These are phyloP conservation scores for Dendrocincla tyrannina DNA, from an alignment of 2,797 vertebrate genomes.

Conservation along the genomic window DNA sequence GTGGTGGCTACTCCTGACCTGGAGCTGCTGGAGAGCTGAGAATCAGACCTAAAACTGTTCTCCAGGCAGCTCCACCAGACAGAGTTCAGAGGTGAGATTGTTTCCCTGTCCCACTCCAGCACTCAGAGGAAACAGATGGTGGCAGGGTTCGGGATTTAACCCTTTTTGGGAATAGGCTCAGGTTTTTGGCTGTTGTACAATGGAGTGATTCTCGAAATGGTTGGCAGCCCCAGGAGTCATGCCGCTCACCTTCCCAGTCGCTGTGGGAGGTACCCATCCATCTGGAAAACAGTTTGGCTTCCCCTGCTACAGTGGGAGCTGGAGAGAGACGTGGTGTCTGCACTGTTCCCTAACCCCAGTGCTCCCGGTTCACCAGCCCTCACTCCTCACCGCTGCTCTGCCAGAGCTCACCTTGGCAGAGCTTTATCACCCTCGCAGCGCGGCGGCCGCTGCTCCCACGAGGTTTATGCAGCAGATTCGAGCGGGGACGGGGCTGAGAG, in stretches of 20 bases:
- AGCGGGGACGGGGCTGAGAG: neutral
- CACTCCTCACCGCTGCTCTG: neutral
- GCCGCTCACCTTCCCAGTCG: neutral
- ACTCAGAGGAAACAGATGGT: neutral
- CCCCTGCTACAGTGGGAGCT: neutral
- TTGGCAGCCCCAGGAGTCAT: neutral
- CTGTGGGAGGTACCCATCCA: neutral
- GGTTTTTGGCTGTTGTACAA: neutral
- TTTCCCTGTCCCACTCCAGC: neutral
- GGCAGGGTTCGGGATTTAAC: neutral
- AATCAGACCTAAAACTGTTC: neutral
- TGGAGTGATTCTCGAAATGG: neutral
- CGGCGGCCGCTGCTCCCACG: neutral
- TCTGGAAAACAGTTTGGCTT: neutral
- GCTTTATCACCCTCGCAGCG: neutral
- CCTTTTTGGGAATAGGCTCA: neutral
- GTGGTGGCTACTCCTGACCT: neutral
- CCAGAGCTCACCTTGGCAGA: fast-evolving
- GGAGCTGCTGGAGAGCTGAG: neutral
- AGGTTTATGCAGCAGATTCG: neutral
- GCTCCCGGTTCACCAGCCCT: neutral
- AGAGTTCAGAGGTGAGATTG: neutral
- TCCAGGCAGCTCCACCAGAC: neutral
- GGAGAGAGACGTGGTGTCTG: neutral
- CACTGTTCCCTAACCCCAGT: neutral